Evolutionary conservation across 92 coral and sea anemone genomes (phyloP).

Genomic region (Diadumene lineata): DNA sequence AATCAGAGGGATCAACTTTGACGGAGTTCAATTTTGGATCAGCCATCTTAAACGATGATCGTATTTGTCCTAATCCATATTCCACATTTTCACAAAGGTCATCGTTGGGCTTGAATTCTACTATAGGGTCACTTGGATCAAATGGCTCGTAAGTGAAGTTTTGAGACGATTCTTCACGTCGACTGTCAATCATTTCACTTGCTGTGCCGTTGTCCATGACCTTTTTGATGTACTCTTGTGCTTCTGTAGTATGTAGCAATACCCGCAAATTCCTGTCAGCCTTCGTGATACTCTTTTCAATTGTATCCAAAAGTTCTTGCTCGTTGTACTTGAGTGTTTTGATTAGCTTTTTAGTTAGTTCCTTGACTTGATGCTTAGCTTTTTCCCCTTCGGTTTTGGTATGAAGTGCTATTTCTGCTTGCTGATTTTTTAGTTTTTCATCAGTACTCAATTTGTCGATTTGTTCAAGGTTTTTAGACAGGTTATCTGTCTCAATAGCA

Average conservation of each 20-base stretch:
- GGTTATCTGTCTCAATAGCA: not conserved
- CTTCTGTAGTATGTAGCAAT: constrained; percentile 1
- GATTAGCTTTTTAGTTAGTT: constrained; percentile 1
- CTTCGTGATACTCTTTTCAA: not conserved
- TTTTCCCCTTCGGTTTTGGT: not conserved
- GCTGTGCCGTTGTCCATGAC: constrained; percentile 4
- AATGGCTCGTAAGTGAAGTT: not conserved
- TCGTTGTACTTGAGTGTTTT: not conserved
- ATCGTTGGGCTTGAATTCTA: constrained; percentile 2
- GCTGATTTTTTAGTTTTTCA: not conserved
- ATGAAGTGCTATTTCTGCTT: constrained; percentile 1
- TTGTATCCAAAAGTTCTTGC: not conserved
- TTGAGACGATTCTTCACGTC: not conserved
- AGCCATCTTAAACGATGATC: not conserved
- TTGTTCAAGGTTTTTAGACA: too few relatives aligned
- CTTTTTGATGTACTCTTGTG: constrained; percentile 4
- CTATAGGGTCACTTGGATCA: not conserved
- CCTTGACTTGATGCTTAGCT: constrained; percentile 8
- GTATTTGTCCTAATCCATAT: not conserved
- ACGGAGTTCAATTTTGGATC: not conserved
- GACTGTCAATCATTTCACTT: not conserved
- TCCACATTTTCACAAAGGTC: not conserved
- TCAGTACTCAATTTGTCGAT: not conserved
- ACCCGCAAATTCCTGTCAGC: constrained; percentile 9
- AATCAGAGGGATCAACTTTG: not conserved